Percentiles rank a stretch among this genome's conserved stretches.
Evolutionary conservation across 2,797 vertebrate genomes (phyloP).

Genomic region (Silurus lanzhouensis): DNA sequence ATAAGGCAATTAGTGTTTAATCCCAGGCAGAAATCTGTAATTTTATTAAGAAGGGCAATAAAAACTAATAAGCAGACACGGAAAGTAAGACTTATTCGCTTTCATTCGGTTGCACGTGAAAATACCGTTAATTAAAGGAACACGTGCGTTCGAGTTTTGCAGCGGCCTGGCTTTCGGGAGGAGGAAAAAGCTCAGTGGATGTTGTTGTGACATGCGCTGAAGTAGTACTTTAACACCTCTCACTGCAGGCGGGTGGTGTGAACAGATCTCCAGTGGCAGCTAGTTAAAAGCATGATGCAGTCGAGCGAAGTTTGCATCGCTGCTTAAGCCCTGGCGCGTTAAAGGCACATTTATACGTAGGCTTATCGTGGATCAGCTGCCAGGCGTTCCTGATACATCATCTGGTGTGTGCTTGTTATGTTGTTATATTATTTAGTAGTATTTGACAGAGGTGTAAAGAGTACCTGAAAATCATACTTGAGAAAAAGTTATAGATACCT

Average conservation of each 20-base stretch:
- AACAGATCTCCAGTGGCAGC: constrained; percentile 86
- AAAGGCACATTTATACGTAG: constrained; percentile 2
- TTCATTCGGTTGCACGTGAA: constrained; percentile 5
- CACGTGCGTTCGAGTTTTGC: constrained; percentile 52
- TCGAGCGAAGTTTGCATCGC: constrained; percentile 12
- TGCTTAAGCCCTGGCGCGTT: constrained; percentile 22
- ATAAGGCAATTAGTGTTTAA: constrained; percentile 10
- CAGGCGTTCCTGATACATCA: neutral
- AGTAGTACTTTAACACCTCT: constrained; percentile 91
- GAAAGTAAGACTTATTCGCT: neutral
- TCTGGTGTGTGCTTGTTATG: neutral
- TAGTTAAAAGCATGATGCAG: constrained; percentile 49
- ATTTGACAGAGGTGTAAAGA: too few relatives aligned
- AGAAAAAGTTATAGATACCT: too few relatives aligned
- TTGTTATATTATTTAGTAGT: neutral
- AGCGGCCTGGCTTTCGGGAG: constrained; percentile 75
- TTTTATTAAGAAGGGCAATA: constrained; percentile 11
- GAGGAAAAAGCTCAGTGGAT: constrained; percentile 76
- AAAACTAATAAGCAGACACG: neutral
- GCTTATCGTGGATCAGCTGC: neutral
- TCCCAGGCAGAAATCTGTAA: neutral
- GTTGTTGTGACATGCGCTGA: constrained; percentile 90
- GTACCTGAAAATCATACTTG: too few relatives aligned
- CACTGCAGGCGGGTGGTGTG: constrained; percentile 85
- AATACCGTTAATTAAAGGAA: neutral